phyloP scores from a whole-genome alignment of 92 coral and sea anemone species.

The Porites rus region DNA sequence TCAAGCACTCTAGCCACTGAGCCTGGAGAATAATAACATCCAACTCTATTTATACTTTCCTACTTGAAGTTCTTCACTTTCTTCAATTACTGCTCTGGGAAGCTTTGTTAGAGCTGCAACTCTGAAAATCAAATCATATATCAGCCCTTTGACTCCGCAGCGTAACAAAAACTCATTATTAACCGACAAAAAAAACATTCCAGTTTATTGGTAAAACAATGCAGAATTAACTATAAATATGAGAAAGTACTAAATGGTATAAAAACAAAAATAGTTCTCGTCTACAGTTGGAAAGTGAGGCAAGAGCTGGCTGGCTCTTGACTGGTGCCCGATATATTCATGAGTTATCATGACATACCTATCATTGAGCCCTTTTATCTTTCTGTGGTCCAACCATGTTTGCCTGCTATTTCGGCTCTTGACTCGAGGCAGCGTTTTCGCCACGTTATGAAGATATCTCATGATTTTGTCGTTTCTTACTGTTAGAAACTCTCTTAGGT shows the following conservation, averaged over 20 bases:
- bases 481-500: conserved; percentile 77
- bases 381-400: conserved; percentile 84
- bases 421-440: conserved; percentile 68
- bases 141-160: neutral
- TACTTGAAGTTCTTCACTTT: conserved; percentile 90
- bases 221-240: no score
- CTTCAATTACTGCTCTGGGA: conserved; percentile 74
- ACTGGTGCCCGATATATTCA: no score
- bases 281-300: no score
- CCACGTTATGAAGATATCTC: conserved; percentile 77
- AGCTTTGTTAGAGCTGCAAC: conserved; percentile 85
- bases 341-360: conserved; percentile 42
- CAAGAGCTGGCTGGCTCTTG: no score
- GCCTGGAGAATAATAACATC: neutral
- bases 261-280: no score
- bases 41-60: neutral
- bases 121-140: conserved; percentile 32
- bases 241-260: no score
- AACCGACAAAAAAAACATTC: no score
- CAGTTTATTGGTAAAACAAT: no score
- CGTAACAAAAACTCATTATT: no score
- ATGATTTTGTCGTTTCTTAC: conserved; percentile 75
- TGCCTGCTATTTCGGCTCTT: conserved; percentile 85
- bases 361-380: conserved; percentile 71
- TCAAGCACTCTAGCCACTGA: no score